Conservation (phyloP, 1,140 invertebrate species). For the Magallana ariakensis region DNA sequence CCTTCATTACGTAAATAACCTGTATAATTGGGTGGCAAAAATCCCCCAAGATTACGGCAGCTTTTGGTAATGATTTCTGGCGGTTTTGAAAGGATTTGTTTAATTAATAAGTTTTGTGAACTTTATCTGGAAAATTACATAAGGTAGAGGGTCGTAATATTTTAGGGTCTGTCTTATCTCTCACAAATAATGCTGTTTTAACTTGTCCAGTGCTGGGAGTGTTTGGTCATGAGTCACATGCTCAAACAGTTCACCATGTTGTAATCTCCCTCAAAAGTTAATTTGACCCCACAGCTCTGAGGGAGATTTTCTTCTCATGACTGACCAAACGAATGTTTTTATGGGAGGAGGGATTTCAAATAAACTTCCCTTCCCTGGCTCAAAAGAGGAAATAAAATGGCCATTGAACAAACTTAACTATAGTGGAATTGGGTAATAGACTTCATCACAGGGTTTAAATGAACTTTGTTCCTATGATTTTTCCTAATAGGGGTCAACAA, state of each 20-base stretch:
- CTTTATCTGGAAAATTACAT: background rate
- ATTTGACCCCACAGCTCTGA: background rate
- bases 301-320: background rate
- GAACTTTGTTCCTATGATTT: no score
- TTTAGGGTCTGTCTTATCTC: slow-evolving; percentile 27
- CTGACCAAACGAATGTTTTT: slow-evolving; percentile 32
- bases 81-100: slow-evolving; percentile 28
- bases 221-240: background rate
- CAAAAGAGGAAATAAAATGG: slow-evolving; percentile 11
- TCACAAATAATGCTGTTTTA: background rate
- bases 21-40: background rate
- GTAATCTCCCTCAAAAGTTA: slow-evolving; percentile 28
- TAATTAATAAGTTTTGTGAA: slow-evolving; percentile 5
- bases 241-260: slow-evolving; percentile 6
- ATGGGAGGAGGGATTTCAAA: background rate
- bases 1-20: background rate
- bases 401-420: slow-evolving; percentile 20
- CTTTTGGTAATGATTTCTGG: background rate
- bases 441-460: background rate
- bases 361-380: background rate
- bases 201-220: slow-evolving; percentile 6
- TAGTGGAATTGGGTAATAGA: background rate
- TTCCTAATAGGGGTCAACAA: no score
- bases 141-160: background rate
- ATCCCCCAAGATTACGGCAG: background rate